Conservation (phyloP, 1,140 invertebrate genomes). For the Teleopsis dalmanni region DNA sequence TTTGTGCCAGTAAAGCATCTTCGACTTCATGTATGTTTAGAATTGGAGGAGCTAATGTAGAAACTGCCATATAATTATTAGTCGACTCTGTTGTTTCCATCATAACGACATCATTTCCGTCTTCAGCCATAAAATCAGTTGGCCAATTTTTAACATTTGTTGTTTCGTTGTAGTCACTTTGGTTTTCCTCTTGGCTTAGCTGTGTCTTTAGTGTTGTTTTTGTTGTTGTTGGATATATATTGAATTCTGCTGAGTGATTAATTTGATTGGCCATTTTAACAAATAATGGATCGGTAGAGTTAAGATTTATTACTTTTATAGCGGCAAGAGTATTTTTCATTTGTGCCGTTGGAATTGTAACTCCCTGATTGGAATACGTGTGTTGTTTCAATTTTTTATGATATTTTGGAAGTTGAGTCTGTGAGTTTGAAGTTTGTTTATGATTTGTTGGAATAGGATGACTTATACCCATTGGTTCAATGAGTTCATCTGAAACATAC, state of each 20-base stretch:
- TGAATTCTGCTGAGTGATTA: conserved; percentile 18
- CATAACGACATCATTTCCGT: conserved; percentile 14
- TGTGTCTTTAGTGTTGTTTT: conserved; percentile 8
- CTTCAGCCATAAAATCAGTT: conserved; percentile 28
- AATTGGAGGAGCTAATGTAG: conserved; percentile 23
- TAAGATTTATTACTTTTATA: conserved; percentile 4
- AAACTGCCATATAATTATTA: conserved; percentile 12
- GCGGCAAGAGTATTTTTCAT: not conserved
- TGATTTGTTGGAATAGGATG: no score
- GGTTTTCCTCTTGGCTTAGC: conserved; percentile 7
- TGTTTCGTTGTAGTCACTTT: not conserved
- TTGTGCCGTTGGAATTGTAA: no score
- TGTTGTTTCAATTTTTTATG: no score
- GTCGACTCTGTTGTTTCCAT: conserved; percentile 5
- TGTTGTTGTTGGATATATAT: conserved; percentile 20
- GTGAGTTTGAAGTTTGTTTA: no score
- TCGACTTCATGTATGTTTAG: conserved; percentile 30
- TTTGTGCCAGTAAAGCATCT: conserved; percentile 18
- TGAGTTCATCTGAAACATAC: no score
- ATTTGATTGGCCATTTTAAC: conserved; percentile 25
- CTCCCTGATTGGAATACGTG: no score
- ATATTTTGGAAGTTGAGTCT: no score
- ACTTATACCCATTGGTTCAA: no score
- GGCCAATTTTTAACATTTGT: conserved; percentile 21
- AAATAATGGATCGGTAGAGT: conserved; percentile 19